Percentiles rank a stretch among this genome's conserved stretches.
Conservation (phyloP, 1,140 invertebrate genomes). For the Drosophila takahashii region DNA sequence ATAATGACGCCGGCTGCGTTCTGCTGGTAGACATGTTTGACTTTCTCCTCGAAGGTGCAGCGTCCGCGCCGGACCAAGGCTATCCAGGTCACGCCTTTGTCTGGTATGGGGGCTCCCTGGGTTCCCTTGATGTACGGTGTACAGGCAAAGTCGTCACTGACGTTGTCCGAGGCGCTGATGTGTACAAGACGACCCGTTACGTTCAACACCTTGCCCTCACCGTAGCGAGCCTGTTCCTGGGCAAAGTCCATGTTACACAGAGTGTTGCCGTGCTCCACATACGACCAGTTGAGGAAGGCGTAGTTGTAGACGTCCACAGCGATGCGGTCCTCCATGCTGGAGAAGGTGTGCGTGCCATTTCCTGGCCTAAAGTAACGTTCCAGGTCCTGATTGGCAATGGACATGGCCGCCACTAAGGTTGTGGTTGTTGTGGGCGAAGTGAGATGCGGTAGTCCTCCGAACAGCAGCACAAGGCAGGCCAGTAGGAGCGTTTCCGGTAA, state of each 20-base stretch:
- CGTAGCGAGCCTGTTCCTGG: constrained; percentile 89
- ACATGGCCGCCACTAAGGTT: constrained; percentile 77
- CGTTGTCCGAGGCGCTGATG: constrained; percentile 85
- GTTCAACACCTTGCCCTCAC: constrained; percentile 87
- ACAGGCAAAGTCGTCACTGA: constrained; percentile 88
- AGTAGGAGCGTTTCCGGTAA: constrained; percentile 59
- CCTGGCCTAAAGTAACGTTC: constrained; percentile 78
- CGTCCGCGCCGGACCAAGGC: constrained; percentile 89
- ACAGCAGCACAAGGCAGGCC: constrained; percentile 57
- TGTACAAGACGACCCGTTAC: constrained; percentile 87
- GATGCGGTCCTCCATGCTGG: constrained; percentile 68
- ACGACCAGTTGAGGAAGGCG: constrained; percentile 79
- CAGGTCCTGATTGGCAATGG: constrained; percentile 79
- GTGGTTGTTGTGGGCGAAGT: constrained; percentile 76
- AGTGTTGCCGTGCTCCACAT: constrained; percentile 54
- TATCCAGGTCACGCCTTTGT: constrained; percentile 89
- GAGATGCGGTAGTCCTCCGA: constrained; percentile 66
- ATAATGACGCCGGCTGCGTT: constrained; percentile 91
- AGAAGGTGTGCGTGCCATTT: constrained; percentile 63
- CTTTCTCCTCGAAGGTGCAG: constrained; percentile 92
- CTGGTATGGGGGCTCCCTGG: constrained; percentile 85
- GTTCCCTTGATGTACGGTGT: constrained; percentile 86
- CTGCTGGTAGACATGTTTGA: constrained; percentile 88
- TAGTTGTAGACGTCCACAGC: constrained; percentile 73
- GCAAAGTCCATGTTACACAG: constrained; percentile 74